Percentiles rank a stretch among this genome's conserved stretches.
These are phyloP conservation scores for Nematopogon swammerdamellus DNA, from an alignment of 2,888 invertebrate genomes.

Conservation along the genomic window DNA sequence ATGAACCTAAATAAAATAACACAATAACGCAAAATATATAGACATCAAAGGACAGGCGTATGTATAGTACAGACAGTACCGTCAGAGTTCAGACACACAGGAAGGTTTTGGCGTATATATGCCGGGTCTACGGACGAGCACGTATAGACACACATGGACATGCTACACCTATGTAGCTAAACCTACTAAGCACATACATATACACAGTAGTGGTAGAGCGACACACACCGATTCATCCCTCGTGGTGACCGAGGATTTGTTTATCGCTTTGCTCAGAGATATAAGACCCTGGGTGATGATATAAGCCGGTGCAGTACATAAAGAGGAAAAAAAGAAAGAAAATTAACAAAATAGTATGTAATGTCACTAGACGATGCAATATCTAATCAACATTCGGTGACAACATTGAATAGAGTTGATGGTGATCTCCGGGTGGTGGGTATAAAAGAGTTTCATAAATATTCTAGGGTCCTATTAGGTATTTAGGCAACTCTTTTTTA, in stretches of 20 bases:
- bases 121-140: too few species aligned
- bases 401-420: too few species aligned
- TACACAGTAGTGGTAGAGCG: slow-evolving; percentile 21
- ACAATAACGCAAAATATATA: slow-evolving; percentile 1
- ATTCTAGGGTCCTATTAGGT: too few species aligned
- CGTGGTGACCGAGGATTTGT: slow-evolving; percentile 40
- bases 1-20: neutral
- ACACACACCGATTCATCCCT: slow-evolving; percentile 53
- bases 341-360: slow-evolving; percentile 10
- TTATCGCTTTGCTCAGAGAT: slow-evolving; percentile 52
- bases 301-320: slow-evolving; percentile 38
- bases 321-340: slow-evolving; percentile 32
- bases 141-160: neutral
- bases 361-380: neutral
- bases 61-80: slow-evolving; percentile 18
- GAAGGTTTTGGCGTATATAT: too few species aligned
- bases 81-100: too few species aligned
- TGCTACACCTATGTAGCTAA: slow-evolving; percentile 24
- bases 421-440: too few species aligned
- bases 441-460: too few species aligned
- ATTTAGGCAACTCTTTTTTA: too few species aligned
- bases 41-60: slow-evolving; percentile 35
- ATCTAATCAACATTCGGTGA: too few species aligned
- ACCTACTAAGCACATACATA: slow-evolving; percentile 35
- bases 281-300: slow-evolving; percentile 43